Percentiles rank a stretch among this genome's conserved stretches.
These are phyloP conservation scores for Pseudomyrmex cubaensis DNA, from an alignment of 1,140 invertebrate genomes.

Conservation along the genomic window DNA sequence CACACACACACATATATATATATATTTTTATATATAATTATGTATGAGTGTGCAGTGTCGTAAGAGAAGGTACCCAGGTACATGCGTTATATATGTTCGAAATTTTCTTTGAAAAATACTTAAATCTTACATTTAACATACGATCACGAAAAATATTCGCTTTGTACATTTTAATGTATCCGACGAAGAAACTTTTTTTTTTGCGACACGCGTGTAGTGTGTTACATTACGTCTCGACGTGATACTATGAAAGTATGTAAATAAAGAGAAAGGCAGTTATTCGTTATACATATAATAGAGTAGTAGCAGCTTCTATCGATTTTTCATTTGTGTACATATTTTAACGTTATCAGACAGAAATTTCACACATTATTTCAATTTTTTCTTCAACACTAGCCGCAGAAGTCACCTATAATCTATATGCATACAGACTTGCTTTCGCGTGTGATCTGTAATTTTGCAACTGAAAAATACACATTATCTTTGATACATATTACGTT, in stretches of 20 bases:
- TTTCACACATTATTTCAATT: slow-evolving; percentile 8
- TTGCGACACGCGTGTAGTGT: slow-evolving; percentile 11
- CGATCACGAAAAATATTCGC: slow-evolving; percentile 51
- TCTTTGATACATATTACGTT: background rate
- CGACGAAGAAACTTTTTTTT: slow-evolving; percentile 21
- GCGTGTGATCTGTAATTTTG: slow-evolving; percentile 13
- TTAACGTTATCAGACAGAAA: slow-evolving; percentile 1
- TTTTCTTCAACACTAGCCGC: background rate
- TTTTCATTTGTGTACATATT: background rate
- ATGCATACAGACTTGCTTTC: background rate
- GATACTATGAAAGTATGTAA: slow-evolving; percentile 51
- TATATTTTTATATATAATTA: slow-evolving; percentile 42
- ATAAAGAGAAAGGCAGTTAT: slow-evolving; percentile 50
- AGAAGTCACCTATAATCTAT: background rate
- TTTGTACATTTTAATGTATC: slow-evolving; percentile 59
- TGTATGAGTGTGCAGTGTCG: slow-evolving; percentile 52
- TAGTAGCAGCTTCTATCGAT: slow-evolving; percentile 10
- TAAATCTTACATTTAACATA: slow-evolving; percentile 59
- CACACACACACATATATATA: background rate
- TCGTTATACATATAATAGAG: slow-evolving; percentile 14
- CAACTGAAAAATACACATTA: background rate
- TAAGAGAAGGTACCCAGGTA: slow-evolving; percentile 57
- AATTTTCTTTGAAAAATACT: slow-evolving; percentile 58
- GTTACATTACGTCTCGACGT: slow-evolving; percentile 45
- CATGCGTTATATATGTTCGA: slow-evolving; percentile 57